A percentile compares a stretch with the other conserved stretches of the same genome.
These are phyloP conservation scores for Gadus macrocephalus DNA, from an alignment of 2,113 vertebrate genomes.

Conservation along the genomic window DNA sequence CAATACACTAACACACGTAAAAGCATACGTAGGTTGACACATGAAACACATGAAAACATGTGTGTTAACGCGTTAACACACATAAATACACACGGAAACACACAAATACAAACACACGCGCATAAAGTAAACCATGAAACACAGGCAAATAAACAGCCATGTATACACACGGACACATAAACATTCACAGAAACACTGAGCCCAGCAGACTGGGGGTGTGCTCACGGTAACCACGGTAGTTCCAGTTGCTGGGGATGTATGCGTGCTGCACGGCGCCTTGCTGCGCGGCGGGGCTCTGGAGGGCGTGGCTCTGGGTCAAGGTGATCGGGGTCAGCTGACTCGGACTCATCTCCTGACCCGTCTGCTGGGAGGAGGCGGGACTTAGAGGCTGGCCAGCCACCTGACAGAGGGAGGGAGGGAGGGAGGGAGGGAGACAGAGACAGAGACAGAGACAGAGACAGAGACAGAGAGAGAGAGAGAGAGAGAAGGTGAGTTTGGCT, in stretches of 20 bases:
- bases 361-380: constrained; percentile 80
- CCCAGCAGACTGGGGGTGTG: constrained; percentile 14
- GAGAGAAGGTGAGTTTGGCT: background rate
- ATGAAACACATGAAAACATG: background rate
- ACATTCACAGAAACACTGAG: background rate
- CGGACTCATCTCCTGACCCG: constrained; percentile 84
- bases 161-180: background rate
- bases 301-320: constrained; percentile 72
- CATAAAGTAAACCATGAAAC: no score
- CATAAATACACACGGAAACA: background rate
- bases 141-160: background rate
- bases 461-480: background rate
- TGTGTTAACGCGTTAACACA: background rate
- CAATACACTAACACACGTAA: background rate
- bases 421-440: no score
- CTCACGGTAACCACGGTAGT: constrained; percentile 91
- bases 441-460: no score
- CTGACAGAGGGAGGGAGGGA: constrained; percentile 47
- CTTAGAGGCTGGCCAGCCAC: constrained; percentile 84
- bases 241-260: constrained; percentile 90
- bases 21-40: background rate
- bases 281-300: constrained; percentile 70
- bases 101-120: background rate
- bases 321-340: constrained; percentile 78
- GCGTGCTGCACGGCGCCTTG: constrained; percentile 87